Base-by-base conservation (phyloP, 2,888 invertebrate species). In the Cyaniris semiargus region DNA sequence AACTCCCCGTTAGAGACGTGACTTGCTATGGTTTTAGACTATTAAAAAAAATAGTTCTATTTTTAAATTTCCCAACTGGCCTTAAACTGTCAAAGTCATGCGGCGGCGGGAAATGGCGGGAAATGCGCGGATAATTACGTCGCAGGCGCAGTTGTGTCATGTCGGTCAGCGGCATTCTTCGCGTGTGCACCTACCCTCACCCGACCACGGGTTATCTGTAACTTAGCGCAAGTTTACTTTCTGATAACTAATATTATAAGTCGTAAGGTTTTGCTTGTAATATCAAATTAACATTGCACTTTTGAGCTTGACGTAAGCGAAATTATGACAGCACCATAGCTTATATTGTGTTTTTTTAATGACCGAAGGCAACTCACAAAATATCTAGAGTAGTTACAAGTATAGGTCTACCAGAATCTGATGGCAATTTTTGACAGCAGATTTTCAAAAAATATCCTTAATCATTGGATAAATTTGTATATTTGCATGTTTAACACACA, bases 101-200 rank as follows among this genome's bases (percentile, higher is more conserved):
- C 53, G 15, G 18, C 53, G 53, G 44, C 44, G 23, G 44, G 38
- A 74, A 74, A 74, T 53, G 74, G 74, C 74, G 74, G 74, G 48
- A 74, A 74, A 48, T 74, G 53, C 48, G 21, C 15, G 27, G 74
- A 44, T 44, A 74, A 74, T 38, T 71, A 71, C 44, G 44, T 31
- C 27, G 48, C 23, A 27, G 5, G 53, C 15, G 74, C 48, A 48
- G 74, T 74, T 74, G 74, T 74, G 74, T 74, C 74, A 79, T 79
- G 76, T 78, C 79, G 80, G 79, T 79, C 80, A 74, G 77, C 78
- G 23, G 70, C 78, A 80, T 80, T 80, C 80, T 77, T 79, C 76
- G 34, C 77, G 13, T 74, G 13, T 75, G 53, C 10, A 53, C 23
- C 48, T 53, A 38, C 21, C 21, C 34, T 53, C 53, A 15, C 34